Percentiles rank a stretch among this genome's conserved stretches.
Evolutionary conservation across 1,140 invertebrate genomes (phyloP).

Genomic region (Phymastichus coffea): DNA sequence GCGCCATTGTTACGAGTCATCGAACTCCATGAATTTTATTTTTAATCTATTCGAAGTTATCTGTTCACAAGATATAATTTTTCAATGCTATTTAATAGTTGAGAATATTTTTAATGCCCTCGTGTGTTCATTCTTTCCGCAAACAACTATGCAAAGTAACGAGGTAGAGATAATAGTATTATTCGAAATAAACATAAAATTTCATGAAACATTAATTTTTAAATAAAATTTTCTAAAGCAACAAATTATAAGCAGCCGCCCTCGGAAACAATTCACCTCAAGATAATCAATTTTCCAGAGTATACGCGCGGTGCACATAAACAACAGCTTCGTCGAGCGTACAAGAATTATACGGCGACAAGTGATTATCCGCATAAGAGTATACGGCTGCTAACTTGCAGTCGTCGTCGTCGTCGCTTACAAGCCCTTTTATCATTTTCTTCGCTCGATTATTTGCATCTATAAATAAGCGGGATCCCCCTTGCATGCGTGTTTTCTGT

Average conservation of each 20-base stretch:
- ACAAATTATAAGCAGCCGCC: neutral
- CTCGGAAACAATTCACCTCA: conserved; percentile 6
- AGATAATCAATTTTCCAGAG: conserved; percentile 17
- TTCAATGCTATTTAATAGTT: too few relatives aligned
- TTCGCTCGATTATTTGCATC: conserved; percentile 7
- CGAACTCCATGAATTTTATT: too few relatives aligned
- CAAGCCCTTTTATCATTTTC: conserved; percentile 15
- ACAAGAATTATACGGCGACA: conserved; percentile 21
- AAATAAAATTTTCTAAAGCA: too few relatives aligned
- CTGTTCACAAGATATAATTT: too few relatives aligned
- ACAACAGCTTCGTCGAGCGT: conserved; percentile 4
- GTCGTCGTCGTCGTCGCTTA: neutral
- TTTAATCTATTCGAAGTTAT: too few relatives aligned
- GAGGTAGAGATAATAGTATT: too few relatives aligned
- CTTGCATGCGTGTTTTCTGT: neutral
- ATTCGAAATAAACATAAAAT: too few relatives aligned
- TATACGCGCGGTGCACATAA: neutral
- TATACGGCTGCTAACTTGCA: neutral
- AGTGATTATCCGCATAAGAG: conserved; percentile 18
- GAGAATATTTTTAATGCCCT: too few relatives aligned
- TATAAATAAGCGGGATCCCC: conserved; percentile 13
- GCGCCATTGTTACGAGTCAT: too few relatives aligned
- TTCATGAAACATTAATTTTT: too few relatives aligned
- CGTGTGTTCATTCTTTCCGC: too few relatives aligned
- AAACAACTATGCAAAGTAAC: too few relatives aligned